Evolutionary conservation across 2,113 vertebrate genomes (phyloP), one percentile per base, ranked within the genome.

Genomic region (Gobiocypris rarus): DNA sequence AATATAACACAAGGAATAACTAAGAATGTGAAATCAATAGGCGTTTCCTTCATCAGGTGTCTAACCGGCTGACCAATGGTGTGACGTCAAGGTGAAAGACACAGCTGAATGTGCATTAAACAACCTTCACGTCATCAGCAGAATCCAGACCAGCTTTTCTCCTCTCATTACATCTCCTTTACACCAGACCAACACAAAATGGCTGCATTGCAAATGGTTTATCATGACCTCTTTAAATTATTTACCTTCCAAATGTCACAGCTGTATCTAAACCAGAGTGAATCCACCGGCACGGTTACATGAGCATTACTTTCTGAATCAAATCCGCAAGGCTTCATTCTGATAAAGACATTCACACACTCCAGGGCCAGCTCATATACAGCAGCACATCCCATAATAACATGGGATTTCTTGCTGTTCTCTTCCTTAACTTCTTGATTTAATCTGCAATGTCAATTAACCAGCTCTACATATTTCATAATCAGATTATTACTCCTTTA

Each of bases 81-180:
- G n/a, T n/a, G n/a, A n/a, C n/a, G n/a, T n/a, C n/a, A n/a, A n/a
- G n/a, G n/a, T n/a, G n/a, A n/a, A n/a, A n/a, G n/a, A n/a, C n/a
- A n/a, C n/a, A n/a, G n/a, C n/a, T n/a, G 83, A 87, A 82, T 82
- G 65, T 78, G 65, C 71, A 76, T 80, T 17, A 79, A 59, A 83
- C 81, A 74, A 28, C 50, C 75, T 73, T 61, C 81, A 69, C 1
- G 65, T n/a, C 83, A 77, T 85, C 83, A 80, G 61, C 74, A 87
- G 59, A 59, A 26, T 58, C 15, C 75, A 73, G 71, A 61, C 43
- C 54, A 28, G 28, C 74, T 28, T 43, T 52, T 76, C 79, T 65
- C 56, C 26, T 82, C 58, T 28, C 74, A 31, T 67, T 54, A 28
- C 45, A 17, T 50, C 48, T 75, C 14, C 14, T 52, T 11, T 8